Base-by-base conservation (phyloP, 1,140 invertebrate species). In the Danaus melanippus region DNA sequence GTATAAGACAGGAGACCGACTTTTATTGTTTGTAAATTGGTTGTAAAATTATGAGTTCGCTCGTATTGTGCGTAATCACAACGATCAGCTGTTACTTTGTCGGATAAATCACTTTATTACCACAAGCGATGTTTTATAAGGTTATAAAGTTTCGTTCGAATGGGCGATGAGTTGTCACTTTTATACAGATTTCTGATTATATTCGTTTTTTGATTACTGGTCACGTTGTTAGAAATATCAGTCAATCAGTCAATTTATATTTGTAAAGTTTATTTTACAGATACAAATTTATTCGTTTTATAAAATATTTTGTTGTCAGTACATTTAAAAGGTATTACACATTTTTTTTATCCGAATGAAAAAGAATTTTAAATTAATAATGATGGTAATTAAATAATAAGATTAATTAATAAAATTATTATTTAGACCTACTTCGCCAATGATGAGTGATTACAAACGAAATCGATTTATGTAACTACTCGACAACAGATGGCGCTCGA, bases 11-110 rank as follows among this genome's bases (percentile, higher is more conserved):
- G 79, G 78, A 76, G 73, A 83, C 71, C 69, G 75, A 79, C 78
- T 88, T 88, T 88, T 88, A 88, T 87, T 88, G 87, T 87, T 88
- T 86, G 84, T 86, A 87, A 88, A 87, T 88, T 88, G 85, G 82
- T 84, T 82, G 84, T 88, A 87, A 88, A 88, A 86, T 87, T 86
- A 88, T 84, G 81, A 86, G 79, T 76, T 79, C 64, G 71, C 63
- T 79, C 79, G 72, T 78, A 82, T 84, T 82, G 69, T 78, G 67
- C 66, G 76, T 81, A 81, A 86, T 84, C 76, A 84, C 67, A 58
- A 61, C 68, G 75, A 84, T 85, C 84, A 84, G 80, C 78, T 85
- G 79, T 79, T 85, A 78, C 77, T 85, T 85, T 80, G 82, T 83
- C 71, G 71, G 68, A 76, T 76, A 78, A 81, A 79, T 79, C 71